Evolutionary conservation across 2,888 invertebrate species (phyloP), one percentile per base, ranked within the genome.

Genomic region (Serripes groenlandicus): DNA sequence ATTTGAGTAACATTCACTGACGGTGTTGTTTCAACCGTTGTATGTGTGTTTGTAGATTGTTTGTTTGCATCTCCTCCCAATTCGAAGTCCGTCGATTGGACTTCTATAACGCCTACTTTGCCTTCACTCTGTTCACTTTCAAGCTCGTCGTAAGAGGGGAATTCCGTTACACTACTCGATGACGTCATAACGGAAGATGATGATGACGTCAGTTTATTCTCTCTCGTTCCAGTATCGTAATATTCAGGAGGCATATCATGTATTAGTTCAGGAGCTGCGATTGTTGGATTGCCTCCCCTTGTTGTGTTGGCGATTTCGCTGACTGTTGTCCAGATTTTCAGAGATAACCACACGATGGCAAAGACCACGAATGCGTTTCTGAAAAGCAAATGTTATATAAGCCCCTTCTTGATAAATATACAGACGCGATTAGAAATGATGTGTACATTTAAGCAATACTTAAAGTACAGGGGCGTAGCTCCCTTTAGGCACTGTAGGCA

Each of bases 271-370:
- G 21, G 49, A 15, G 7, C 2, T 49, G 2, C 49, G 21, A 49
- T 49, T 49, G 49, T 49, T 2, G 49, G 49, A 49, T 21, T 60
- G 0, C 3, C 18, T 11, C 34, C 34, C 34, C 34, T 62, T 11
- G 32, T 28, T 34, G 15, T 15, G n/a, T 62, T 62, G 18, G 62
- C 62, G 18, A 62, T 62, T 4, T 62, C 62, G 23, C 62, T 62
- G 9, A 62, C n/a, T 3, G 34, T 34, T 21, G 18, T 62, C 62
- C 62, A 62, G 1, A 62, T n/a, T 32, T 62, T 34, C 9, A 62
- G 62, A 3, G 62, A 62, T 7, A 62, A n/a, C 62, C 62, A 62
- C n/a, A 62, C 62, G n/a, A 62, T n/a, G 34, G 34, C 21, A 15
- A 62, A n/a, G 34, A 34, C 15, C 21, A 62, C n/a, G 21, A 62